Evolutionary conservation across 2,888 invertebrate species (phyloP), one percentile per base, ranked within the genome.

Genomic region (Celastrina argiolus): DNA sequence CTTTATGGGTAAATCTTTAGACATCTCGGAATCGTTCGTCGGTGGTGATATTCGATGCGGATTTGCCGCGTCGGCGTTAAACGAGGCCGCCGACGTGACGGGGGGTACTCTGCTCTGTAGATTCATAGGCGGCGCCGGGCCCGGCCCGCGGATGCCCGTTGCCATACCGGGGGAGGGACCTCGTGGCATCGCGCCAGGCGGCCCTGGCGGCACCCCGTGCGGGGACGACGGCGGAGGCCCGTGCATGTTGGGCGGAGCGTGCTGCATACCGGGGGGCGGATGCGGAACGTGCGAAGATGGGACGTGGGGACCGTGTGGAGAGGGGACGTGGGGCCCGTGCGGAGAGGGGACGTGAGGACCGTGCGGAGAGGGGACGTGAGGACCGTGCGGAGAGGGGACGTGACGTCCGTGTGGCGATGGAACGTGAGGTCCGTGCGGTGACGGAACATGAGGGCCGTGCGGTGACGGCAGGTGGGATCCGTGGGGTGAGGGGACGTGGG

Each of bases 1-100:
- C 68, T 81, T 83, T 42, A 88, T 74, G 2, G 83, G 81, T 0
- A 77, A 74, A 56, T 81, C 81, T n/a, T 70, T 72, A 6, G 70
- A 65, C 18, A 75, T 71, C 12, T 70, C 61, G 41, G 66, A 64
- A 64, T 59, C 41, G 58, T 73, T 51, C 12, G 65, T 31, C 7
- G 67, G 56, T 4, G 64, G 74, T 51, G 69, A 69, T 45, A 45
- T 71, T 65, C 31, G 56, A 68, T 14, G 63, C 63, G 28, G 68
- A 68, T 39, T 61, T 5, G 68, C 63, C 42, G 66, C 63, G 67
- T 66, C 63, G 26, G 72, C 69, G 7, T 66, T 61, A 26, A 65
- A 64, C n/a, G 67, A 64, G 12, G 69, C 61, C 6, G 64, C 63
- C 39, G 63, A 56, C 56, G 26, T 41, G 56, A 28, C 68, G 68